Evolutionary conservation across 2,888 invertebrate genomes (phyloP), one percentile per base, ranked within the genome.

Genomic region (Parnassius smintheus): DNA sequence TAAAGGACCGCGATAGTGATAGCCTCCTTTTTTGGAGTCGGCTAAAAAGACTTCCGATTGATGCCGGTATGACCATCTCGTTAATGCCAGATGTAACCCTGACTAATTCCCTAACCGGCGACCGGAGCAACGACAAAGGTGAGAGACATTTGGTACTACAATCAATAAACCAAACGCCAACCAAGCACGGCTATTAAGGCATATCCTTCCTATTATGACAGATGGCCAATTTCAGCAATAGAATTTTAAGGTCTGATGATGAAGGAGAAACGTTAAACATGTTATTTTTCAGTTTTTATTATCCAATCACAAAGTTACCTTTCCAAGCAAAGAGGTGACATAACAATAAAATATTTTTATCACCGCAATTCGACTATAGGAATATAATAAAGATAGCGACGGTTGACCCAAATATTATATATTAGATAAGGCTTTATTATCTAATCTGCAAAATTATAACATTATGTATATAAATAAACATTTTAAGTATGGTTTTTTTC

Each of bases 311-410:
- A 9, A 13, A n/a, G 49, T 51, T 46, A 44, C 25, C 55, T 51
- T 46, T 50, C 44, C 55, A 8, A 41, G 13, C 54, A 35, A 48
- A 57, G 51, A 46, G 56, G 46, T n/a, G 57, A 41, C 49, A 42
- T 51, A 44, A 44, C 54, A 52, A 51, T 57, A 52, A 62, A 62
- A 62, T 55, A 41, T 18, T 62, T 57, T 56, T 56, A 48, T 53
- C 35, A 35, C 48, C 11, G 11, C 35, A 44, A 41, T 35, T 46
- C 12, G 1, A 41, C 42, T 22, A 25, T 13, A 10, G 13, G 12
- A 13, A 53, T 62, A 62, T 61, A 44, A 45, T 12, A 22, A 42
- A 61, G 61, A 61, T 51, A 45, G 50, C 8, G 49, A 1, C 49
- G 9, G 55, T 44, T 56, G 56, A 62, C 61, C 56, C 52, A 52